phyloP scores from a whole-genome alignment of 1,140 invertebrate species.

The Drosophila pachea region DNA sequence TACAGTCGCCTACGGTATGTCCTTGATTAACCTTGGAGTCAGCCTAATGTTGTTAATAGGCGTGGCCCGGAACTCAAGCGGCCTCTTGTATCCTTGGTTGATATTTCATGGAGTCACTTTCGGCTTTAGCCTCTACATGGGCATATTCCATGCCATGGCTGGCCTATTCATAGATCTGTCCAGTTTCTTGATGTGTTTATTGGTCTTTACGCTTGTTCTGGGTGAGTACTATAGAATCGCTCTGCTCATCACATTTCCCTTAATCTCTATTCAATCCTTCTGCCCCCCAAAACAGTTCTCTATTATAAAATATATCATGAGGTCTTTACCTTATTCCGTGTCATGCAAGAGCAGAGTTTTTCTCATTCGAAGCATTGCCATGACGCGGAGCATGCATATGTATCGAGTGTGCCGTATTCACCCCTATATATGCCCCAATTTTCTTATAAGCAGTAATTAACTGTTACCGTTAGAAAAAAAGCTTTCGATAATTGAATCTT shows the following conservation, averaged over 20 bases:
- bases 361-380: constrained; percentile 21
- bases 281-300: constrained; percentile 44
- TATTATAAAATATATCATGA: constrained; percentile 72
- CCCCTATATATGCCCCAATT: constrained; percentile 49
- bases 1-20: constrained; percentile 58
- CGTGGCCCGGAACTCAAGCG: constrained; percentile 56
- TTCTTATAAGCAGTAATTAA: constrained; percentile 34
- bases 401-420: constrained; percentile 42
- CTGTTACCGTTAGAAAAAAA: not conserved
- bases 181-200: constrained; percentile 63
- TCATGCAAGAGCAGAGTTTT: constrained; percentile 53
- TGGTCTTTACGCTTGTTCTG: constrained; percentile 61
- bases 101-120: constrained; percentile 65
- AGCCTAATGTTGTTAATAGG: constrained; percentile 63
- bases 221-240: constrained; percentile 46
- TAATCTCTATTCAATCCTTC: too few relatives aligned
- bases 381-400: constrained; percentile 48
- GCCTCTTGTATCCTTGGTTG: constrained; percentile 69
- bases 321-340: constrained; percentile 61
- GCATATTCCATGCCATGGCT: constrained; percentile 57
- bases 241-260: not conserved
- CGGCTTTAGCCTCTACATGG: constrained; percentile 60
- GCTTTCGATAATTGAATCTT: too few relatives aligned
- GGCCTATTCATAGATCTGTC: constrained; percentile 68
- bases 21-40: constrained; percentile 65